phyloP scores from a whole-genome alignment of 2,113 vertebrate genomes.

The Nesospiza acunhae region DNA sequence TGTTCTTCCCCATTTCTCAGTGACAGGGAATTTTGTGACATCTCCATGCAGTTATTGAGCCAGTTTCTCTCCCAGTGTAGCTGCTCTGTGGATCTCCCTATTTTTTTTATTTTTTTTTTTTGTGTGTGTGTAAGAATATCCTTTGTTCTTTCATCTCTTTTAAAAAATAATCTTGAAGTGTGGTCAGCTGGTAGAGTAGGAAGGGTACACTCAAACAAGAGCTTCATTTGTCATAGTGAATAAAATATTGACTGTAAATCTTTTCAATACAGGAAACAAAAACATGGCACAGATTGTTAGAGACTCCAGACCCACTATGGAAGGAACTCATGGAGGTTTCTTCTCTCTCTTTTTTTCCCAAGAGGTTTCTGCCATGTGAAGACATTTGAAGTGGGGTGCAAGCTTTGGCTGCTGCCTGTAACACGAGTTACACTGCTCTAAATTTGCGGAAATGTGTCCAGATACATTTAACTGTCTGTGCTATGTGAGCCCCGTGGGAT shows the following conservation, averaged over 20 bases:
- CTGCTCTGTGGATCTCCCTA: not conserved
- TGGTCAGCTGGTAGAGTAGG: not conserved
- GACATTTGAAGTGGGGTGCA: not conserved
- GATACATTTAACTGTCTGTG: not conserved
- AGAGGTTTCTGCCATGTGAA: not conserved
- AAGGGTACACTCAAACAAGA: not conserved
- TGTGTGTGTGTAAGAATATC: not conserved
- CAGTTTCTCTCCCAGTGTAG: not conserved
- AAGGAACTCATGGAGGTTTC: not conserved
- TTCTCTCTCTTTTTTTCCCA: not conserved
- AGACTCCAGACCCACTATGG: not conserved
- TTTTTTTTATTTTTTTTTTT: not conserved
- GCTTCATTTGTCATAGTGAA: not conserved
- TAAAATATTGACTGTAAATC: not conserved
- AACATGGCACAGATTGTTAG: not conserved
- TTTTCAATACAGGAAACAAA: not conserved
- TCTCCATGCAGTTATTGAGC: not conserved
- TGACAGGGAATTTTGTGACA: not conserved
- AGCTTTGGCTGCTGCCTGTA: not conserved
- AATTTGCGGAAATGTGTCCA: not conserved
- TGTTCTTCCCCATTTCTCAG: not conserved
- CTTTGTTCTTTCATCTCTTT: not conserved
- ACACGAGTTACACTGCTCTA: not conserved
- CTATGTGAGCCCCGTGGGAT: not conserved
- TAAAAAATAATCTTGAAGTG: not conserved